Percentiles rank a stretch among this genome's conserved stretches.
Evolutionary conservation across 2,113 vertebrate species (phyloP).

Genomic region (Stomatorhinus ivindoensis): DNA sequence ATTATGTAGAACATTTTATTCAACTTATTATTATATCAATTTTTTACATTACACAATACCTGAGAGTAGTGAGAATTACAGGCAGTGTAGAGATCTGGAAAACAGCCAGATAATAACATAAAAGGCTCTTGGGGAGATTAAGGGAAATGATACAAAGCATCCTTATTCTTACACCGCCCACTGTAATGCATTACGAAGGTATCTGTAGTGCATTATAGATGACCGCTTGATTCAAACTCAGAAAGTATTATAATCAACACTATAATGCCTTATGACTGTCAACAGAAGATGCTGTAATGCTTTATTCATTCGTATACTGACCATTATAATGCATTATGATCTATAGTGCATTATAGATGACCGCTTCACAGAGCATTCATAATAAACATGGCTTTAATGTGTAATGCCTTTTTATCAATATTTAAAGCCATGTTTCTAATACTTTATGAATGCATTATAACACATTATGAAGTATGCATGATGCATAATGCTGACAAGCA

Average conservation of each 20-base stretch:
- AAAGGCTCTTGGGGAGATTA: conserved; percentile 8
- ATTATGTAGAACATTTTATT: neutral
- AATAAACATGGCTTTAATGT: too few species aligned
- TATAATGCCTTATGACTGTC: neutral
- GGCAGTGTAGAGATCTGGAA: neutral
- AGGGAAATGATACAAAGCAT: conserved; percentile 9
- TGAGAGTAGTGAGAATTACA: neutral
- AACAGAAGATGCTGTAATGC: neutral
- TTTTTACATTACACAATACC: neutral
- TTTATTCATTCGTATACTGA: neutral
- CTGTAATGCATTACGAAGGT: neutral
- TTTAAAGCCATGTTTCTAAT: too few species aligned
- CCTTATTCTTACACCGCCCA: neutral
- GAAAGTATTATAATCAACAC: neutral
- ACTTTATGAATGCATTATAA: neutral
- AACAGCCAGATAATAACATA: conserved; percentile 12
- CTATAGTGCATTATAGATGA: neutral
- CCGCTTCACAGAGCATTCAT: neutral
- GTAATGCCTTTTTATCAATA: too few species aligned
- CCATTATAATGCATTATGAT: neutral
- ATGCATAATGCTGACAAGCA: neutral
- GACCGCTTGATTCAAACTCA: neutral
- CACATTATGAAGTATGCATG: neutral
- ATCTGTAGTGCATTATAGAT: neutral
- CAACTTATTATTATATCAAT: neutral